Evolutionary conservation across 2,113 vertebrate genomes (phyloP), one percentile per base, ranked within the genome.

Genomic region (Strix uralensis): DNA sequence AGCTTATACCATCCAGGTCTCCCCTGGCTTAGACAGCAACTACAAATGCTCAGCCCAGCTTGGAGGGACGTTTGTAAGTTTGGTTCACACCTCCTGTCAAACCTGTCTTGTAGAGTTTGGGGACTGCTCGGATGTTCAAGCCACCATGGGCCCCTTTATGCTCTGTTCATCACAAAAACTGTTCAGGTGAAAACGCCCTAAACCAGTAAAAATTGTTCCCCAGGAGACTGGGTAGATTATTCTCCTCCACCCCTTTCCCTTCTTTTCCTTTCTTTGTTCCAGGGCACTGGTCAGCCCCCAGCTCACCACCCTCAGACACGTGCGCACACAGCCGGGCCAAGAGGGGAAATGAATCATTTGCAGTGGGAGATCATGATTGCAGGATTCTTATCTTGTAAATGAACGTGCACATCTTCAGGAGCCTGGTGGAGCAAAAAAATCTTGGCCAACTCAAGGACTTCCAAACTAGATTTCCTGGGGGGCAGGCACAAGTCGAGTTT

Each of bases 321-420:
- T 67, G 65, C 0, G 0, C 4, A 1, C 4, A 1, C 18, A 71
- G 81, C 26, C 0, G 0, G 67, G 88, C 72, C 96, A 94, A 32
- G 91, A 89, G 83, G 81, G 81, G 86, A 96, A 97, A 70, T 94
- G 52, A 96, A 95, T 94, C 95, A 89, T 46, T 74, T 91, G 54
- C 75, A 54, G 51, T 15, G 54, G 40, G 55, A 87, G 70, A 92
- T 82, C 77, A 42, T 14, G 26, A 82, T 15, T 87, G 62, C 66
- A 85, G 86, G 73, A 81, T 92, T 93, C 80, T 95, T 92, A 85
- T 80, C 86, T 92, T 82, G 88, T 71, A 61, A 81, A 72, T 1
- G 8, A 90, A 59, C 6, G 2, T 81, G 74, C 62, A 72, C 70
- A 82, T 94, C 94, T 95, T 86, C 90, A 90, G 54, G 54, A 88